phyloP scores from a whole-genome alignment of 2,797 vertebrate genomes.

The Pristis pectinata region DNA sequence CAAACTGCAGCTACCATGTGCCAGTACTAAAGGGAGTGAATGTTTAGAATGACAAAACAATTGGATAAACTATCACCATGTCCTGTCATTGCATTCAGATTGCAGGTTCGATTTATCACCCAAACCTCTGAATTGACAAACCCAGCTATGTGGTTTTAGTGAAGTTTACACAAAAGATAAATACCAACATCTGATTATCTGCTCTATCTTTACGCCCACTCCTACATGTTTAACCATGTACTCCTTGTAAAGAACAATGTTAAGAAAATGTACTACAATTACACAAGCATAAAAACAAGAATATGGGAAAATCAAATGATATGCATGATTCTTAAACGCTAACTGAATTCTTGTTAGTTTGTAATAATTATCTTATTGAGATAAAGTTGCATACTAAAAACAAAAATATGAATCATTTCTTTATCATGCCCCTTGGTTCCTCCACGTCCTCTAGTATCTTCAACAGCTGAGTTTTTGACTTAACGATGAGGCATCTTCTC shows the following conservation, averaged over 20 bases:
- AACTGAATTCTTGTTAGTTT: background rate
- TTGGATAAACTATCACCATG: background rate
- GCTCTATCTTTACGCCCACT: no score
- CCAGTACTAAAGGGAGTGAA: no score
- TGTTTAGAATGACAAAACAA: background rate
- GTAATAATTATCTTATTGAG: background rate
- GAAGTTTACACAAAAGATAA: background rate
- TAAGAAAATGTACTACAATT: background rate
- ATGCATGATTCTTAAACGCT: background rate
- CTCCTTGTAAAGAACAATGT: background rate
- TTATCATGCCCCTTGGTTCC: background rate
- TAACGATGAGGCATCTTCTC: background rate
- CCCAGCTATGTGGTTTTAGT: background rate
- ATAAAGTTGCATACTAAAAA: background rate
- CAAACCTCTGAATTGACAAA: background rate
- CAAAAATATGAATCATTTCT: background rate
- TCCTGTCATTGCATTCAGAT: background rate
- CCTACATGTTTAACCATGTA: background rate
- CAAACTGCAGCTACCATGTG: no score
- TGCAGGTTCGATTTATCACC: background rate
- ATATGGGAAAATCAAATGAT: background rate
- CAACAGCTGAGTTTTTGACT: background rate
- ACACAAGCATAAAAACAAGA: background rate
- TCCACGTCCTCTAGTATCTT: background rate
- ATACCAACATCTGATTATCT: background rate